Conservation (phyloP, 2,888 invertebrate genomes). For the Steromphala cineraria region DNA sequence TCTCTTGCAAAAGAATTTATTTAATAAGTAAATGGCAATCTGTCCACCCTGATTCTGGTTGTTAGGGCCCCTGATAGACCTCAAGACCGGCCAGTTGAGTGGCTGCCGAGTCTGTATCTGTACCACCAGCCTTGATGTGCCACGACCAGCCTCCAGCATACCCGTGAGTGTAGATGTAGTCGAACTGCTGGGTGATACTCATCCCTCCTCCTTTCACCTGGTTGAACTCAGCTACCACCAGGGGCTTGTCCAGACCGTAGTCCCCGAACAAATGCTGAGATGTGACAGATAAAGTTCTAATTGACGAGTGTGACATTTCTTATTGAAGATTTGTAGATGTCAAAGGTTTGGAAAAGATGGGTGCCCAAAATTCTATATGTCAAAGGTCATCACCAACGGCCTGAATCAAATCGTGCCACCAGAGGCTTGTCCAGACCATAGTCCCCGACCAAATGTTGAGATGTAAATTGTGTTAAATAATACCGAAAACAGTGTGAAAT, state of each 20-base stretch:
- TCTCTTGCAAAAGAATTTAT: no score
- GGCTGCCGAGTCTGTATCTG: slow-evolving; percentile 29
- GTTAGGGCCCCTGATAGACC: slow-evolving; percentile 7
- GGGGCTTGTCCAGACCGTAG: slow-evolving; percentile 29
- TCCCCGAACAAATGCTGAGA: slow-evolving; percentile 30
- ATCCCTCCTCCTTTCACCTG: slow-evolving; percentile 27
- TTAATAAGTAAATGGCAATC: background rate
- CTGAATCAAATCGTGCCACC: no score
- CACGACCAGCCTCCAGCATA: slow-evolving; percentile 40
- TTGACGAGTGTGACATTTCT: no score
- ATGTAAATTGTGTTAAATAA: no score
- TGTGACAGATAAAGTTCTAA: no score
- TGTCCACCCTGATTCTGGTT: slow-evolving; percentile 8
- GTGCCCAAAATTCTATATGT: no score
- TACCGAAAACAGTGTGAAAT: no score
- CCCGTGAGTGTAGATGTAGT: slow-evolving; percentile 31
- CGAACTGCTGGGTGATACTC: slow-evolving; percentile 29
- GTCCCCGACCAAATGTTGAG: slow-evolving; percentile 29
- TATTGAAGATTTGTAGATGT: no score
- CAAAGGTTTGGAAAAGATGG: no score
- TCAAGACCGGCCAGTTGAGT: slow-evolving; percentile 31
- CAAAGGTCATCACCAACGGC: no score
- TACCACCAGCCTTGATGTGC: slow-evolving; percentile 37
- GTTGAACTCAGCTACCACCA: slow-evolving; percentile 40
- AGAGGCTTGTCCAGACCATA: slow-evolving; percentile 31